Conservation (phyloP, 2,888 invertebrate genomes). For the Phasia obesa region DNA sequence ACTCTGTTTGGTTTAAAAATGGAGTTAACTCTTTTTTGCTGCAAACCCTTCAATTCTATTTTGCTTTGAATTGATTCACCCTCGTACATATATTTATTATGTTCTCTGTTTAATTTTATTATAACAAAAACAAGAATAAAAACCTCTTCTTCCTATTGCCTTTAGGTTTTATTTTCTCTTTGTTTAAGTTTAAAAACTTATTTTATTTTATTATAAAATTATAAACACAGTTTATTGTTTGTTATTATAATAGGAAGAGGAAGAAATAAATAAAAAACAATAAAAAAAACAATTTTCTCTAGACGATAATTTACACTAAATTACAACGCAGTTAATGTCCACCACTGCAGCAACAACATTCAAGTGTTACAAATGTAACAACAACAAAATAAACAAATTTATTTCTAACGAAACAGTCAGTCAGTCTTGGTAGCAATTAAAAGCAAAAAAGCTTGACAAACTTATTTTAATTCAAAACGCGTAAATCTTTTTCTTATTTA, state of each 20-base stretch:
- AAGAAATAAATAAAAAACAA: conserved; percentile 36
- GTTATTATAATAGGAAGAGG: conserved; percentile 38
- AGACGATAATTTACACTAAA: not conserved
- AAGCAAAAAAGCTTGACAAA: not conserved
- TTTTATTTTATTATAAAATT: conserved; percentile 15
- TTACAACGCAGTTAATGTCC: conserved; percentile 2
- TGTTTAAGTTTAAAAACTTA: conserved; percentile 27
- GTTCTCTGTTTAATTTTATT: too few species aligned
- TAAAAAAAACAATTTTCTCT: conserved; percentile 10
- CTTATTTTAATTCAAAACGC: conserved; percentile 15
- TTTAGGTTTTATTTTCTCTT: conserved; percentile 22
- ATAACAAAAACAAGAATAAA: too few species aligned
- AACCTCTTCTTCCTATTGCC: conserved; percentile 18
- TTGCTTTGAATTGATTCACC: too few species aligned
- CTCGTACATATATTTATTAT: too few species aligned
- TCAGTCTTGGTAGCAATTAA: not conserved
- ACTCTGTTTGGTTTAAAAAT: too few species aligned
- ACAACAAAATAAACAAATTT: not conserved
- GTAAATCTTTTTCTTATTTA: not conserved
- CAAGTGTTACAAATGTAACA: not conserved
- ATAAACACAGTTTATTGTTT: conserved; percentile 23
- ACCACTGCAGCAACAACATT: not conserved
- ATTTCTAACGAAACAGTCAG: not conserved
- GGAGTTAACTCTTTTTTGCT: too few species aligned
- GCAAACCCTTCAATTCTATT: too few species aligned